Evolutionary conservation across 1,140 invertebrate genomes (phyloP), one percentile per base, ranked within the genome.

Genomic region (Agrypnia vestita): DNA sequence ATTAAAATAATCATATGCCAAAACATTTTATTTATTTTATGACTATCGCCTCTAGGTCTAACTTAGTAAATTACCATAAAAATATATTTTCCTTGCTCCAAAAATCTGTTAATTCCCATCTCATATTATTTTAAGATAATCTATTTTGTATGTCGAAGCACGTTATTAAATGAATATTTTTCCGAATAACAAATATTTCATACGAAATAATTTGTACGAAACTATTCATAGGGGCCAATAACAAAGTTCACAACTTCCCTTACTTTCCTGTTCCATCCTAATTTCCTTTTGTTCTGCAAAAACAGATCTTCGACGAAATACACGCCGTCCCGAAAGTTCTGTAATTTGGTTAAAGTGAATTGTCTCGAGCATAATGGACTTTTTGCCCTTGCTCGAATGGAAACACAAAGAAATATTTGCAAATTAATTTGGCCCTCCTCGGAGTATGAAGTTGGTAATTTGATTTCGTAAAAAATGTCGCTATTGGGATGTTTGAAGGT

Each of bases 281-380:
- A 71, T 71, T 71, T 21, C 51, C 67, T 51, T 71, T 71, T 17
- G 21, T 71, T 71, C 47, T 51, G 17, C 49, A 35, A 64, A 25
- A 64, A 35, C 61, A 49, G 67, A 71, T 51, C n/a, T 64, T 64
- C 61, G 44, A 49, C 67, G 46, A 51, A 71, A 71, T 71, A 51
- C 67, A 51, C 15, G 17, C n/a, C 47, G 10, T 51, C 46, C 67
- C 17, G 49, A 71, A 71, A 71, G 46, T 71, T 71, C 15, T 71
- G 67, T 71, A 71, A 71, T 71, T 71, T 71, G 49, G 67, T 71
- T 69, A 71, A 71, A 71, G 67, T 13, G 67, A 71, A 71, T 71
- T 71, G 67, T 71, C 67, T 49, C 46, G 13, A 49, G 67, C 67
- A 51, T 71, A 71, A 71, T 71, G 47, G 67, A 71, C 46, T 71